Conservation (phyloP, 1,140 invertebrate genomes). For the Zophobas morio region DNA sequence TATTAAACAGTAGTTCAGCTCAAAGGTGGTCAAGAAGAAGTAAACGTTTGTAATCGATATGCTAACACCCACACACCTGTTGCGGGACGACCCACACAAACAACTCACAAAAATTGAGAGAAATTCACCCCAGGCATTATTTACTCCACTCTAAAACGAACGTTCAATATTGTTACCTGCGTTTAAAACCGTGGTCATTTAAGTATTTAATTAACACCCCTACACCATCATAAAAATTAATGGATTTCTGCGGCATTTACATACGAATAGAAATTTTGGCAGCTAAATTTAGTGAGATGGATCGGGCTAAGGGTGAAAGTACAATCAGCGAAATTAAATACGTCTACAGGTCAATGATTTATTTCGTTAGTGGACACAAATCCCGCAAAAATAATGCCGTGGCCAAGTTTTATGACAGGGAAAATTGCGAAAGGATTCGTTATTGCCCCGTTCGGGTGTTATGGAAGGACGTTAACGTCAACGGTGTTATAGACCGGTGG, state of each 20-base stretch:
- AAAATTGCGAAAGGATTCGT: constrained; percentile 5
- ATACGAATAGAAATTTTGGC: constrained; percentile 16
- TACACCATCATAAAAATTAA: constrained; percentile 2
- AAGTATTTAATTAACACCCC: constrained; percentile 15
- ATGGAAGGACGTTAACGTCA: constrained; percentile 4
- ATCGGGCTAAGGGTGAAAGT: constrained; percentile 6
- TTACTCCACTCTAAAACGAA: not conserved
- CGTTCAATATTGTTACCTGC: not conserved
- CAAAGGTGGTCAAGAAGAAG: constrained; percentile 31
- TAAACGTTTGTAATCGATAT: constrained; percentile 33
- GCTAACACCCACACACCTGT: constrained; percentile 41
- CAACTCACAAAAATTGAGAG: constrained; percentile 9
- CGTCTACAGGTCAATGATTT: constrained; percentile 3
- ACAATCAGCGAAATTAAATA: constrained; percentile 17
- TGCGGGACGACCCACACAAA: constrained; percentile 26
- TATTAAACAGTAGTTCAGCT: constrained; percentile 35
- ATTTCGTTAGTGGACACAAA: constrained; percentile 1
- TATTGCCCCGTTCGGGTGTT: not conserved
- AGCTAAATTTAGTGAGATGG: constrained; percentile 6
- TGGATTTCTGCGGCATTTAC: not conserved
- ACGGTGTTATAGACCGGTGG: not conserved
- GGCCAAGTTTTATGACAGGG: not conserved
- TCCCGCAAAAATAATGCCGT: constrained; percentile 3
- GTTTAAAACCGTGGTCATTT: constrained; percentile 14
- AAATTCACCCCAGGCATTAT: not conserved